These are phyloP conservation scores for Festucalex cinctus DNA, from an alignment of 2,113 vertebrate genomes.

Conservation along the genomic window DNA sequence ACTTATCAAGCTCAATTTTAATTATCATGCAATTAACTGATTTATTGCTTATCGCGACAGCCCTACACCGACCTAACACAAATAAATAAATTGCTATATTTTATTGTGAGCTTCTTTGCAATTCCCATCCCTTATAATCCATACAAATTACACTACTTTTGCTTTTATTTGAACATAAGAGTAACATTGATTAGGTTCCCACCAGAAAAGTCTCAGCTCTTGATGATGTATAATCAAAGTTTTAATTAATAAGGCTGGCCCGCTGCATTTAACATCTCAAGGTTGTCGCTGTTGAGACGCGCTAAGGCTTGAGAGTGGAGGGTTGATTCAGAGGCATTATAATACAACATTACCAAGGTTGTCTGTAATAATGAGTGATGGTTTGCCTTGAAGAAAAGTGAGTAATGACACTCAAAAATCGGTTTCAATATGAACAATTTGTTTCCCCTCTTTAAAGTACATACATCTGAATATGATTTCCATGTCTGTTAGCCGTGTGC, in stretches of 20 bases:
- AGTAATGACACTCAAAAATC: constrained; percentile 53
- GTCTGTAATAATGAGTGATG: constrained; percentile 43
- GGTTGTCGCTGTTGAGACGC: constrained; percentile 33
- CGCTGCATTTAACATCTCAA: constrained; percentile 51
- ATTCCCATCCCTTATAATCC: background rate
- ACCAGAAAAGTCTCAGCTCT: constrained; percentile 18
- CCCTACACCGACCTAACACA: too few species aligned
- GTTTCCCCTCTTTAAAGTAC: constrained; percentile 41
- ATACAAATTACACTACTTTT: background rate
- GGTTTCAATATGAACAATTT: constrained; percentile 31
- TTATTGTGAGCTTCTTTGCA: background rate
- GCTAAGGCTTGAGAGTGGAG: constrained; percentile 27
- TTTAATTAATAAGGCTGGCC: constrained; percentile 23
- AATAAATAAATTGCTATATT: background rate
- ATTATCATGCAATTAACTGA: too few species aligned
- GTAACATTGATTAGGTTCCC: constrained; percentile 19
- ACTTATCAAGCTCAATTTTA: too few species aligned
- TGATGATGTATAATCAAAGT: constrained; percentile 12
- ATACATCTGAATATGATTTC: constrained; percentile 45
- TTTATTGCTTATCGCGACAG: too few species aligned
- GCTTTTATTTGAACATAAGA: constrained; percentile 19
- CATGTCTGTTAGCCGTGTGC: constrained; percentile 41
- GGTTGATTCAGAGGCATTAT: constrained; percentile 55
- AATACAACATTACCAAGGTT: constrained; percentile 58
- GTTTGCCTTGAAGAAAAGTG: constrained; percentile 32